phyloP scores from a whole-genome alignment of 1,140 invertebrate species.

The Melanaphis sacchari region DNA sequence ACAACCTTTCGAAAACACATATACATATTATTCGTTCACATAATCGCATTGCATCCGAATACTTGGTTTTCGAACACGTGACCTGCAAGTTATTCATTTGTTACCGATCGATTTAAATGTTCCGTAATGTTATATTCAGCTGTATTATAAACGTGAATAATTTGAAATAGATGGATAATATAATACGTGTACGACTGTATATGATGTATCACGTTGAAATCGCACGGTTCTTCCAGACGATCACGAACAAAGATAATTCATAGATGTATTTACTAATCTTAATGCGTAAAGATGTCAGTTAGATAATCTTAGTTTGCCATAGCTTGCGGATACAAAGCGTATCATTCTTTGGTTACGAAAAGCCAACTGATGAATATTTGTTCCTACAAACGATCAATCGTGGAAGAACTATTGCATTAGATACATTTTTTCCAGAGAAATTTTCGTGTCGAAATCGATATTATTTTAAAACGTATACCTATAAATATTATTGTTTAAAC shows the following conservation, averaged over 20 bases:
- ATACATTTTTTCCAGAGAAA: constrained; percentile 12
- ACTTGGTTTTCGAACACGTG: not conserved
- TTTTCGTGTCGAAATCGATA: not conserved
- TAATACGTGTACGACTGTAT: not conserved
- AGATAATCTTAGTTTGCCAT: not conserved
- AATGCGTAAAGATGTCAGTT: not conserved
- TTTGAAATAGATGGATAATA: constrained; percentile 5
- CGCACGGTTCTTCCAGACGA: not conserved
- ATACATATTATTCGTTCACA: not conserved
- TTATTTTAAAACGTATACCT: not conserved
- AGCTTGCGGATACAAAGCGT: not conserved
- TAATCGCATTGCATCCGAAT: not conserved
- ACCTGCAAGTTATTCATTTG: constrained; percentile 12
- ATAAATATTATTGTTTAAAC: not conserved
- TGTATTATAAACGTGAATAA: not conserved
- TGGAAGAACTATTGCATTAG: not conserved
- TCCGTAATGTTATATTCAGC: not conserved
- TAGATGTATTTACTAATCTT: constrained; percentile 15
- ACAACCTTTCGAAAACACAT: not conserved
- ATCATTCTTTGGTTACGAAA: not conserved
- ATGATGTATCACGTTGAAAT: constrained; percentile 19
- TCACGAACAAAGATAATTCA: not conserved
- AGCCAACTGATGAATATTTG: not conserved
- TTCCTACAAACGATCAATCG: not conserved
- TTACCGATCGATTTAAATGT: constrained; percentile 6